These are phyloP conservation scores for human (Homo sapiens) DNA, from an alignment of 2,113 vertebrate genomes.

Conservation along the genomic window GRCh38 chr4:82684501-82685000, in stretches of 20 bases:
- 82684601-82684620: background rate
- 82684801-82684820: background rate
- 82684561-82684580: background rate
- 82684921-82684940: background rate
- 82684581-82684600: background rate
- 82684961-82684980: background rate
- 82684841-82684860: background rate
- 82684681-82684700: background rate
- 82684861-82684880: background rate
- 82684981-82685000: background rate
- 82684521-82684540: too few relatives aligned
- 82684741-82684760: background rate
- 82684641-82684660: background rate
- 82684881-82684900: background rate
- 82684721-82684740: background rate
- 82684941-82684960: background rate
- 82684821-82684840: background rate
- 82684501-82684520: background rate
- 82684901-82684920: fast-evolving
- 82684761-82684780: background rate
- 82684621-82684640: background rate
- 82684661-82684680: background rate
- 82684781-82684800: background rate
- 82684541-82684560: background rate
- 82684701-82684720: fast-evolving